phyloP scores from a whole-genome alignment of 2,888 invertebrate genomes.

The Drosophila demipolita region DNA sequence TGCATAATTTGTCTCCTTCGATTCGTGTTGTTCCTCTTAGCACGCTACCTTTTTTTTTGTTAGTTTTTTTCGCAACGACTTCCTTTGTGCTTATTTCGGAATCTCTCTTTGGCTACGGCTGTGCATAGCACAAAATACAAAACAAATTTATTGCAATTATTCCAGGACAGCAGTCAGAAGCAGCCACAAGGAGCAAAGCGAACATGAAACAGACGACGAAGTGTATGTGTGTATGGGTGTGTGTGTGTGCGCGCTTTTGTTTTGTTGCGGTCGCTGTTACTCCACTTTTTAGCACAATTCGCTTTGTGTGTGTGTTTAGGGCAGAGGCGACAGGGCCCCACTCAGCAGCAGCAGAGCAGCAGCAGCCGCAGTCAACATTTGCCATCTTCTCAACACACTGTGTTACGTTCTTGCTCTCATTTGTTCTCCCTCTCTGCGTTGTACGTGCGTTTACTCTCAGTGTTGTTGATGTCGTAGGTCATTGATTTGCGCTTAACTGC shows the following conservation, averaged over 20 bases:
- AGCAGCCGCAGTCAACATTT: constrained; percentile 33
- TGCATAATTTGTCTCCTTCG: constrained; percentile 2
- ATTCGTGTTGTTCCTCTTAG: constrained; percentile 17
- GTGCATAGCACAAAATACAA: constrained; percentile 36
- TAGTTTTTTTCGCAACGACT: constrained; percentile 40
- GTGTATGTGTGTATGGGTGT: constrained; percentile 14
- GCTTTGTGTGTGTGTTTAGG: constrained; percentile 13
- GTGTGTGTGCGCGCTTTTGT: constrained; percentile 40
- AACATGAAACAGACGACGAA: constrained; percentile 24
- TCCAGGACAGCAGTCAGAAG: constrained; percentile 38
- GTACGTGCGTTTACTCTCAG: constrained; percentile 35
- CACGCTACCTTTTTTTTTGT: constrained; percentile 7
- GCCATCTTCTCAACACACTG: constrained; percentile 59
- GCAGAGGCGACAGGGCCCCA: constrained; percentile 24
- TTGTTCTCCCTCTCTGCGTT: constrained; percentile 5
- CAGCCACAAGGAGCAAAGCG: constrained; percentile 14
- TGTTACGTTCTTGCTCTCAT: constrained; percentile 25
- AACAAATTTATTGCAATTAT: constrained; percentile 71
- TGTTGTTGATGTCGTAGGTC: constrained; percentile 79
- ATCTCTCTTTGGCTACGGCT: constrained; percentile 31
- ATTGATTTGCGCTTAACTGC: constrained; percentile 78
- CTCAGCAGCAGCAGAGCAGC: constrained; percentile 14
- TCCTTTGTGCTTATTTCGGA: constrained; percentile 54
- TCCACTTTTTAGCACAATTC: constrained; percentile 56
- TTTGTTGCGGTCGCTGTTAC: constrained; percentile 55